phyloP scores from a whole-genome alignment of 2,113 vertebrate species.

The Condylura cristata region DNA sequence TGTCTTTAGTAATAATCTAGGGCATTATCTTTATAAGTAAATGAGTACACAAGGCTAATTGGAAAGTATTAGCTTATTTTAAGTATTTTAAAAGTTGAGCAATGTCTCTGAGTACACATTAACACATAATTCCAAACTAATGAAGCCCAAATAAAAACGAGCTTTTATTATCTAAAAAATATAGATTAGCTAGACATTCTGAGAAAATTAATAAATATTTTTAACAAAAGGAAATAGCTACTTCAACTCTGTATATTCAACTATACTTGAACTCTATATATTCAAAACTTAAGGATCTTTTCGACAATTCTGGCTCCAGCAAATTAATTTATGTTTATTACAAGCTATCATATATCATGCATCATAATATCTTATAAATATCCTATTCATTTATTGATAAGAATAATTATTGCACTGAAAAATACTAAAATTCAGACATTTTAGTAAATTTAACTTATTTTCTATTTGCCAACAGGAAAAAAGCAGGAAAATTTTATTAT shows the following conservation, averaged over 20 bases:
- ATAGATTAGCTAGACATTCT: neutral
- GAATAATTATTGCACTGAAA: neutral
- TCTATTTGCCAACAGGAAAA: constrained; percentile 12
- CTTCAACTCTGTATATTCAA: neutral
- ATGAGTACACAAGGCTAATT: neutral
- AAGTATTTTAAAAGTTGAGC: constrained; percentile 3
- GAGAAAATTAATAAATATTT: constrained; percentile 27
- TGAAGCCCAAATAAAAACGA: neutral
- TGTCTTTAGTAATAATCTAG: neutral
- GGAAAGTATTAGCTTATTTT: neutral
- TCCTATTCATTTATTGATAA: constrained; percentile 21
- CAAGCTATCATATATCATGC: neutral
- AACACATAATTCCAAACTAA: constrained; percentile 17
- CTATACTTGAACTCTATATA: neutral
- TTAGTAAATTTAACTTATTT: constrained; percentile 6
- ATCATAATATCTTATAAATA: constrained; percentile 1
- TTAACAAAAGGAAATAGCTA: constrained; percentile 33
- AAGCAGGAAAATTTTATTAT: neutral
- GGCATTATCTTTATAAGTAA: neutral
- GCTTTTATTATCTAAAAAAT: neutral
- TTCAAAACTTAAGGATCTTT: neutral
- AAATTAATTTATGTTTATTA: neutral
- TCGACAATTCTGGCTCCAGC: neutral
- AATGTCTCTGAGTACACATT: neutral
- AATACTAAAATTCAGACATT: constrained; percentile 1